A percentile compares a stretch with the other conserved stretches of the same genome.
Evolutionary conservation across 2,888 invertebrate species (phyloP).

Genomic region (Amiota minor): DNA sequence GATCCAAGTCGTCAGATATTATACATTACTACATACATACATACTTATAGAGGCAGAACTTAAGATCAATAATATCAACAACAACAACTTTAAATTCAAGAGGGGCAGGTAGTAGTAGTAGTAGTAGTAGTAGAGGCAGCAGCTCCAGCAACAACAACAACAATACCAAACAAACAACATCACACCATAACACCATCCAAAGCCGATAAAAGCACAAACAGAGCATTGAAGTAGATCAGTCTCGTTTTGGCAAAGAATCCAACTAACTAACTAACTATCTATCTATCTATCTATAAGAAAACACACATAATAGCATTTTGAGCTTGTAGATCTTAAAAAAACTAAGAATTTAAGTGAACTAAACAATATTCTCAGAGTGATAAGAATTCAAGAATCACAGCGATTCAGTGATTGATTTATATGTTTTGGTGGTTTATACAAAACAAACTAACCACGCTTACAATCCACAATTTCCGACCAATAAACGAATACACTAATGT

Average conservation of each 20-base stretch:
- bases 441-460: neutral
- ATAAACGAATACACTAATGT: slow-evolving; percentile 47
- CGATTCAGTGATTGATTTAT: too few relatives aligned
- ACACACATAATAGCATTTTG: too few relatives aligned
- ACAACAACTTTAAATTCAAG: neutral
- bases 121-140: too few relatives aligned
- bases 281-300: neutral
- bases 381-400: too few relatives aligned
- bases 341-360: too few relatives aligned
- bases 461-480: neutral
- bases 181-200: slow-evolving; percentile 48
- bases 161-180: slow-evolving; percentile 25
- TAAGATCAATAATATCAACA: neutral
- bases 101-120: neutral
- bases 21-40: slow-evolving; percentile 5
- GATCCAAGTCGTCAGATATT: neutral
- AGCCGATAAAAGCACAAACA: slow-evolving; percentile 70
- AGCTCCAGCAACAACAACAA: neutral
- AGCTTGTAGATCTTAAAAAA: too few relatives aligned
- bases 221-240: slow-evolving; percentile 68
- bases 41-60: slow-evolving; percentile 33
- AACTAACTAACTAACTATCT: slow-evolving; percentile 36
- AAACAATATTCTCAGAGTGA: too few relatives aligned
- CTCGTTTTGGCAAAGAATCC: slow-evolving; percentile 61
- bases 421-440: too few relatives aligned